A percentile compares a stretch with the other conserved stretches of the same genome.
Conservation (phyloP, 2,888 invertebrate species). For the Tetropium fuscum region DNA sequence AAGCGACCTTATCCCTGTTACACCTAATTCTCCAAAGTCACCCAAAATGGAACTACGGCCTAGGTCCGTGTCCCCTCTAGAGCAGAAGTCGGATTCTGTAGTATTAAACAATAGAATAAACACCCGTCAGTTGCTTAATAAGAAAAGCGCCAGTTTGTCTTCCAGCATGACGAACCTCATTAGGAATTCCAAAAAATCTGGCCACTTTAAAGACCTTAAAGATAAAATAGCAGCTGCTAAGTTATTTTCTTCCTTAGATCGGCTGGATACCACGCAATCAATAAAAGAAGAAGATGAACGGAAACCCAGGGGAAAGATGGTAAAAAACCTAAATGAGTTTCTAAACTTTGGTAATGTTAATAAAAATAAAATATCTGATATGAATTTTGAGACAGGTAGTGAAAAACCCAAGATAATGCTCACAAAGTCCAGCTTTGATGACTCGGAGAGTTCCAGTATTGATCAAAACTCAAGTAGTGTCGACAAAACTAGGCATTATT, state of each 20-base stretch:
- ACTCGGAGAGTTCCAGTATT: slow-evolving; percentile 66
- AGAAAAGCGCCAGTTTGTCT: slow-evolving; percentile 59
- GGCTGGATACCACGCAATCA: slow-evolving; percentile 65
- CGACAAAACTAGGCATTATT: slow-evolving; percentile 55
- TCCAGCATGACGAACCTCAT: slow-evolving; percentile 64
- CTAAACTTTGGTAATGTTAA: slow-evolving; percentile 80
- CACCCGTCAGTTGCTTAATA: slow-evolving; percentile 45
- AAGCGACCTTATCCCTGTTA: slow-evolving; percentile 21
- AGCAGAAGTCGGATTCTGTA: slow-evolving; percentile 63
- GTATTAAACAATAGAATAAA: slow-evolving; percentile 60
- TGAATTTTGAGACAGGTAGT: slow-evolving; percentile 29
- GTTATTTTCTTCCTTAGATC: slow-evolving; percentile 71
- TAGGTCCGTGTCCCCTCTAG: slow-evolving; percentile 63
- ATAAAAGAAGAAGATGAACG: slow-evolving; percentile 63
- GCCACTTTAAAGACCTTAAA: slow-evolving; percentile 71
- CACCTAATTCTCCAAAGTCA: slow-evolving; percentile 28
- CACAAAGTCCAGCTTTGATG: slow-evolving; percentile 66
- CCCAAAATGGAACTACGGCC: slow-evolving; percentile 53
- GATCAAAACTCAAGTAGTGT: slow-evolving; percentile 48
- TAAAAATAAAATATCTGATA: slow-evolving; percentile 66
- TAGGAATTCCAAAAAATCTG: slow-evolving; percentile 62
- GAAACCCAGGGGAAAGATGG: slow-evolving; percentile 66
- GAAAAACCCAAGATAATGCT: slow-evolving; percentile 67
- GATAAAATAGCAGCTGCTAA: slow-evolving; percentile 69
- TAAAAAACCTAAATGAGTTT: slow-evolving; percentile 89